Conservation (phyloP, 1,140 invertebrate species). For the Drosophila parvula region DNA sequence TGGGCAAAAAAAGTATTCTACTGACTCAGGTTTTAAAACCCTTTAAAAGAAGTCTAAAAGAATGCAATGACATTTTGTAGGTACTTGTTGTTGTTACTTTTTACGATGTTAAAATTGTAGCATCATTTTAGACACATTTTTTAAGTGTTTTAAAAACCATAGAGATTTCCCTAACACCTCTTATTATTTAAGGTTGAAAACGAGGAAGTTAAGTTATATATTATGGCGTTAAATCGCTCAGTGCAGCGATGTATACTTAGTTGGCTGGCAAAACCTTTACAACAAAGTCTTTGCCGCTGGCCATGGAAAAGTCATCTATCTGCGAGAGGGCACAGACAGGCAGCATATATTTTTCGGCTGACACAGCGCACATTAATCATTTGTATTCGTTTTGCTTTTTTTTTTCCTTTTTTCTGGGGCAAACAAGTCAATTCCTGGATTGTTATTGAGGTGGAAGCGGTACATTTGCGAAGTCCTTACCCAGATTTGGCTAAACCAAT, state of each 20-base stretch:
- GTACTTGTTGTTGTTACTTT: too few species aligned
- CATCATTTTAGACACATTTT: too few species aligned
- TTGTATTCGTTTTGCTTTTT: constrained; percentile 48
- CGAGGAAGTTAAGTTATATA: background rate
- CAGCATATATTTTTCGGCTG: constrained; percentile 75
- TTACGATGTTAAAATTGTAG: too few species aligned
- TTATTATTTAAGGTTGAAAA: too few species aligned
- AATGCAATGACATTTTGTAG: too few species aligned
- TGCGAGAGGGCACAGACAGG: constrained; percentile 48
- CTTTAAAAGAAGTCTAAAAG: too few species aligned
- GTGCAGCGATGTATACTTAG: constrained; percentile 6
- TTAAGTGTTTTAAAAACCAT: too few species aligned
- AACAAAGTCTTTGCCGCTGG: constrained; percentile 33
- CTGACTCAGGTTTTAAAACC: too few species aligned
- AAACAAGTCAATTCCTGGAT: constrained; percentile 72
- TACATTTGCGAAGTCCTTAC: constrained; percentile 6
- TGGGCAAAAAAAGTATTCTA: too few species aligned
- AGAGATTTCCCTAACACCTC: too few species aligned
- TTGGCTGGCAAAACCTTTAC: constrained; percentile 21
- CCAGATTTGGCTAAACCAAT: constrained; percentile 19
- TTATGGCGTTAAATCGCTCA: background rate
- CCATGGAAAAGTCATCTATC: constrained; percentile 35
- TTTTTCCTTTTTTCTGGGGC: constrained; percentile 29
- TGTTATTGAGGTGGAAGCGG: constrained; percentile 16
- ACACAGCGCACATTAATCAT: constrained; percentile 78